Evolutionary conservation across 1,140 invertebrate species (phyloP).

Genomic region (Nilaparvata lugens): DNA sequence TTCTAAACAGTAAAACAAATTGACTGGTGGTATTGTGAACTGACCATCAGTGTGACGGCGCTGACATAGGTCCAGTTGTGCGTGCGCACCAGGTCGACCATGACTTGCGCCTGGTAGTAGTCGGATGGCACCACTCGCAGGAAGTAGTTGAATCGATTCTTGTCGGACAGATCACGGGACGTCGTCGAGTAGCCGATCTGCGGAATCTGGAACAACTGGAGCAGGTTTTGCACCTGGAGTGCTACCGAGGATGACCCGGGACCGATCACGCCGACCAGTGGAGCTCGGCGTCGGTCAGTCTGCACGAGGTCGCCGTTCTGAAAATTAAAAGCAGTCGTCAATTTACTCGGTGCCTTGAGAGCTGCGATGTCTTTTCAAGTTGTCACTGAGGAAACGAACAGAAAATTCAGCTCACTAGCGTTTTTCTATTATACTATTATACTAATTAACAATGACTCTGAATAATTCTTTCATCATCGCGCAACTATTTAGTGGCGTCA

Average conservation of each 20-base stretch:
- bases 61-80: constrained; percentile 81
- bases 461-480: too few species aligned
- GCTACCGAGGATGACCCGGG: constrained; percentile 58
- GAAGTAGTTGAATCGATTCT: constrained; percentile 68
- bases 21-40: too few species aligned
- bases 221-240: constrained; percentile 69
- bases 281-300: constrained; percentile 32
- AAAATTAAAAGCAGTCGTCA: too few species aligned
- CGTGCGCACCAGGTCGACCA: constrained; percentile 58
- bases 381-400: too few species aligned
- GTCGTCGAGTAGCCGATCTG: constrained; percentile 74
- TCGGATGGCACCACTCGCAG: constrained; percentile 74
- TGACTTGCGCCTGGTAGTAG: constrained; percentile 66
- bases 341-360: too few species aligned
- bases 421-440: too few species aligned
- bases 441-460: too few species aligned
- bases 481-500: too few species aligned
- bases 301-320: not conserved
- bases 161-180: constrained; percentile 65
- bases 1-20: too few species aligned
- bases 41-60: constrained; percentile 71
- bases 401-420: too few species aligned
- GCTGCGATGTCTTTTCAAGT: too few species aligned
- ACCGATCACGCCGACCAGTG: constrained; percentile 58
- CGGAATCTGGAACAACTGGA: constrained; percentile 41